Conservation (phyloP, 1,140 invertebrate genomes). For the Armadillidium nasatum region DNA sequence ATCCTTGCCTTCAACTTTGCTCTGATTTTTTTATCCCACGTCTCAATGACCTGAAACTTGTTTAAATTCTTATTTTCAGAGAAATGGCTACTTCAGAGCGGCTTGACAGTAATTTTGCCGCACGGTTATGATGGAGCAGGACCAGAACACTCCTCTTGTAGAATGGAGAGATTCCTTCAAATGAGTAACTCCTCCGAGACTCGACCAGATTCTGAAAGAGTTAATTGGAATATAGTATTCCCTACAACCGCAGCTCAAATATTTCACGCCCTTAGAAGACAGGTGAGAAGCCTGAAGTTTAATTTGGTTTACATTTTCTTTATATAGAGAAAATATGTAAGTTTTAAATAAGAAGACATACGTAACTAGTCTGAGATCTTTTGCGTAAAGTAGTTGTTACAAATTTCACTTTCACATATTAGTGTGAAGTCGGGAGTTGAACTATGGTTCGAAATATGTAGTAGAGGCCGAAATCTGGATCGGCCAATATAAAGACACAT, state of each 20-base stretch:
- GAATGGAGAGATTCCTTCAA: constrained; percentile 89
- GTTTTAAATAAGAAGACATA: background rate
- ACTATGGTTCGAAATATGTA: too few relatives aligned
- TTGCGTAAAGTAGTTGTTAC: background rate
- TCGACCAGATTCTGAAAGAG: constrained; percentile 67
- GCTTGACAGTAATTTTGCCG: constrained; percentile 84
- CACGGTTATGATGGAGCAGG: constrained; percentile 97
- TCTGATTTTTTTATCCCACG: too few relatives aligned
- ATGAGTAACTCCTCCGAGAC: constrained; percentile 77
- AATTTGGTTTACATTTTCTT: too few relatives aligned
- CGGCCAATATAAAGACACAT: too few relatives aligned
- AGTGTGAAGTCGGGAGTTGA: too few relatives aligned
- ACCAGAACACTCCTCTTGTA: constrained; percentile 90
- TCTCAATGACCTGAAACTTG: too few relatives aligned
- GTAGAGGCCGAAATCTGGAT: too few relatives aligned
- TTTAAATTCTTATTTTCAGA: constrained; percentile 54
- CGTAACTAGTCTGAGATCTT: background rate
- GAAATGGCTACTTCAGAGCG: constrained; percentile 91
- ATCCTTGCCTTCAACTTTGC: too few relatives aligned
- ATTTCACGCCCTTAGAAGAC: constrained; percentile 89
- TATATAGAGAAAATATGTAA: background rate
- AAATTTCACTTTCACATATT: background rate
- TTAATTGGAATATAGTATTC: constrained; percentile 83
- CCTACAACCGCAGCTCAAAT: constrained; percentile 96
- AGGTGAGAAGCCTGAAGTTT: too few relatives aligned